Percentiles rank a stretch among this genome's conserved stretches.
These are phyloP conservation scores for Gadus chalcogrammus DNA, from an alignment of 2,113 vertebrate species.

Conservation along the genomic window DNA sequence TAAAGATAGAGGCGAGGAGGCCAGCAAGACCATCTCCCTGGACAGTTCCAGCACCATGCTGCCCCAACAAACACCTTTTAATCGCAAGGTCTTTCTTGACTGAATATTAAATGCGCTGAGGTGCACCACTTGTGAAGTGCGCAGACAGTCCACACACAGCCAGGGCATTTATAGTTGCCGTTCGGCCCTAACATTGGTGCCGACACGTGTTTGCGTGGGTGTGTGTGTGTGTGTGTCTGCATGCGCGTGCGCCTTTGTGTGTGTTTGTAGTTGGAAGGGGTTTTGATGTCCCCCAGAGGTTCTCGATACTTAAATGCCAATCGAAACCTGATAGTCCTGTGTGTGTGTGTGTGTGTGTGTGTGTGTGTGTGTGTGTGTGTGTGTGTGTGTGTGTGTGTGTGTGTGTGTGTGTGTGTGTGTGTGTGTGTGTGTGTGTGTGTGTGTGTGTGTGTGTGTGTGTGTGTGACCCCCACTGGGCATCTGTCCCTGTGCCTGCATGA, in stretches of 20 bases:
- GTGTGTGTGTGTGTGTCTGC: too few species aligned
- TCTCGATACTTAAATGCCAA: constrained; percentile 21
- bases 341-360: constrained; percentile 26
- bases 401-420: constrained; percentile 33
- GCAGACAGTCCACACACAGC: too few species aligned
- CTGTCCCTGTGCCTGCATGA: constrained; percentile 50
- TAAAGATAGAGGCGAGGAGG: background rate
- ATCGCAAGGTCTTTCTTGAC: too few species aligned
- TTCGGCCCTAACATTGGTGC: too few species aligned
- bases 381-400: constrained; percentile 25
- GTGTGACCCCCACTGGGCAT: constrained; percentile 25
- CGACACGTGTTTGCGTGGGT: too few species aligned
- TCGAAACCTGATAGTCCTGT: constrained; percentile 22
- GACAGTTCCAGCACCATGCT: too few species aligned
- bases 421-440: constrained; percentile 33
- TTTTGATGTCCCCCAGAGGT: background rate
- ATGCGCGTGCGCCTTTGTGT: background rate
- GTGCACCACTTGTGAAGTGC: too few species aligned
- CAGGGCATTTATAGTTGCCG: too few species aligned
- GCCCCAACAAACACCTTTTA: too few species aligned
- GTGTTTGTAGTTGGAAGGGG: background rate
- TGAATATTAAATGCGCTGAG: too few species aligned
- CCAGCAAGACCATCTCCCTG: too few species aligned
- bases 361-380: constrained; percentile 33
- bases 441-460: constrained; percentile 41